Base-by-base conservation (phyloP, 1,140 invertebrate genomes). In the Zaprionus tsacasi region DNA sequence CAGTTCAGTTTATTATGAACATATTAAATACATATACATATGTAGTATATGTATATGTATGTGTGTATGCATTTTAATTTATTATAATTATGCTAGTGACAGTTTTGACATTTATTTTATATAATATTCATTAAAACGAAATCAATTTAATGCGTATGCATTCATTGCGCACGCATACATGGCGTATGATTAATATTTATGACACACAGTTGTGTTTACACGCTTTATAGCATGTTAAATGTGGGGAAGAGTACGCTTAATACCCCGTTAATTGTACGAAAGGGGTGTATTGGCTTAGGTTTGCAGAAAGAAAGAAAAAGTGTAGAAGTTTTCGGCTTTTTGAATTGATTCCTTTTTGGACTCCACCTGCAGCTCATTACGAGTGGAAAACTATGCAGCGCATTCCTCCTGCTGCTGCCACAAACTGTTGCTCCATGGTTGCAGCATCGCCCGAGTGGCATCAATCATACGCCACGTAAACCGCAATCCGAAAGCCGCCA, bases 391-490 rank as follows among this genome's bases (percentile, higher is more conserved):
- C 36, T 52, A 27, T 68, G 43, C 30, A 50, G 48, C 21, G 54
- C 27, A 56, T 64, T 69, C 27, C 35, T 69, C 27, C 35, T 66
- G 73, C 48, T 76, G 56, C 50, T 68, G 50, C 38, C 76, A 81
- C 71, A 78, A 70, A 81, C 74, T 76, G 71, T 68, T 72, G 82
- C 65, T 70, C 64, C 79, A 79, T 82, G 79, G 75, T 66, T 75
- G 69, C 69, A 56, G 60, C 54, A 57, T 48, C 17, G 55, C 58
- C 69, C 79, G 69, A 79, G 73, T 54, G 76, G 77, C 83, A 87
- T 87, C 83, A 88, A 88, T 88, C 83, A 87, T 87, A 88, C 83
- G 85, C 81, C 67, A 89, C 83, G 83, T 83, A 83, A 88, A 80
- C 83, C 83, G 77, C 80, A 88, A 88, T 81, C 82, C 82, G 65